Conservation (phyloP, 2,113 vertebrate species). For the Chloropsis hardwickii region DNA sequence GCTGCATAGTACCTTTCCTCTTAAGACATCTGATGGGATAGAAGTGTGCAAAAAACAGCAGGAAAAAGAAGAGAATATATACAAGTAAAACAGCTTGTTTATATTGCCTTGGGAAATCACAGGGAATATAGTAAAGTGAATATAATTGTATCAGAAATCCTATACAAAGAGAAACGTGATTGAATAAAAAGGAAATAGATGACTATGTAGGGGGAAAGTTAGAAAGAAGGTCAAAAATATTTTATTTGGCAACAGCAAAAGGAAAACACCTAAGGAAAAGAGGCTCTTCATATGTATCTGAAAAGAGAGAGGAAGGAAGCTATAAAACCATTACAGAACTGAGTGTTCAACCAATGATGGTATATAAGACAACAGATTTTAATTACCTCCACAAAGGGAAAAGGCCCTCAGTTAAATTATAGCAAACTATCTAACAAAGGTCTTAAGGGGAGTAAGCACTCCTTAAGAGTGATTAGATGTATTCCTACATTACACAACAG, state of each 20-base stretch:
- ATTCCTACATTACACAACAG: background rate
- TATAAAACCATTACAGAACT: background rate
- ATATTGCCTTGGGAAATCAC: background rate
- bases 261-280: background rate
- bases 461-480: background rate
- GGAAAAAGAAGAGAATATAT: background rate
- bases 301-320: background rate
- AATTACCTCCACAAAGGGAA: background rate
- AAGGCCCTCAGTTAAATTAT: background rate
- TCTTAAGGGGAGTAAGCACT: background rate
- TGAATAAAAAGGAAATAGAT: background rate
- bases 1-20: fast-evolving
- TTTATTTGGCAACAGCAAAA: background rate
- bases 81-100: background rate
- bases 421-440: background rate
- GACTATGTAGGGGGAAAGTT: background rate
- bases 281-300: background rate
- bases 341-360: background rate
- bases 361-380: background rate
- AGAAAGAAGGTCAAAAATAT: background rate
- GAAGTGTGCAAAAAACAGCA: background rate
- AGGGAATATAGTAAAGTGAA: background rate
- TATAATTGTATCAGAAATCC: background rate
- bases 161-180: background rate
- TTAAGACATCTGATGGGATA: background rate